Conservation (phyloP, 2,888 invertebrate species). For the Biston stratarius region DNA sequence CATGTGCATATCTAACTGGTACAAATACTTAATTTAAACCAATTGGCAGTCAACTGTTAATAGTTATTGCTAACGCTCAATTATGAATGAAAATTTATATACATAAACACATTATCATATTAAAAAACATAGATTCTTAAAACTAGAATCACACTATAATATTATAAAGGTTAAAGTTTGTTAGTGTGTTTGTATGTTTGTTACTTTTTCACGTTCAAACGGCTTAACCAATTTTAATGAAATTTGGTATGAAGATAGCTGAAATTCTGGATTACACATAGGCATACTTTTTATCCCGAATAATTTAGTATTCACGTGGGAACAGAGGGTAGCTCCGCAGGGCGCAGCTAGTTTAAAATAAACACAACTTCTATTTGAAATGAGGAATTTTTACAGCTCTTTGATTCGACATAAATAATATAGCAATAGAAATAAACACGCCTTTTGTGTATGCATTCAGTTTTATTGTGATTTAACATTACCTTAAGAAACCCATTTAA, state of each 20-base stretch:
- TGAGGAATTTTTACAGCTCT: too few relatives aligned
- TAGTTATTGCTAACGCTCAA: conserved; percentile 41
- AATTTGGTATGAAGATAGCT: too few relatives aligned
- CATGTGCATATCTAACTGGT: conserved; percentile 53
- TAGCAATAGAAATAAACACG: neutral
- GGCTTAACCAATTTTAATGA: too few relatives aligned
- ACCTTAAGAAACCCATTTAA: conserved; percentile 5
- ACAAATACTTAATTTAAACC: conserved; percentile 65
- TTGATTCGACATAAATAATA: neutral
- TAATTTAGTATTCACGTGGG: too few relatives aligned
- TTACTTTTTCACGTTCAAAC: too few relatives aligned
- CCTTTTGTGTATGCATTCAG: neutral
- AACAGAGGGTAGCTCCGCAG: too few relatives aligned
- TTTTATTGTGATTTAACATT: conserved; percentile 6
- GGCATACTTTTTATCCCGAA: too few relatives aligned
- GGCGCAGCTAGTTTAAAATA: neutral
- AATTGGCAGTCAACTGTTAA: conserved; percentile 60
- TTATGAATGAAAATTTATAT: conserved; percentile 1
- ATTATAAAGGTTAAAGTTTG: too few relatives aligned
- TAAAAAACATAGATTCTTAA: neutral
- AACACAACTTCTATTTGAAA: neutral
- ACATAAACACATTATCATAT: conserved; percentile 3
- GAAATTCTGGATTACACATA: too few relatives aligned
- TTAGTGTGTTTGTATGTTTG: too few relatives aligned
- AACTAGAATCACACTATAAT: too few relatives aligned